These are phyloP conservation scores for Spialia ferax DNA, from an alignment of 2,888 invertebrate species.

Conservation along the genomic window DNA sequence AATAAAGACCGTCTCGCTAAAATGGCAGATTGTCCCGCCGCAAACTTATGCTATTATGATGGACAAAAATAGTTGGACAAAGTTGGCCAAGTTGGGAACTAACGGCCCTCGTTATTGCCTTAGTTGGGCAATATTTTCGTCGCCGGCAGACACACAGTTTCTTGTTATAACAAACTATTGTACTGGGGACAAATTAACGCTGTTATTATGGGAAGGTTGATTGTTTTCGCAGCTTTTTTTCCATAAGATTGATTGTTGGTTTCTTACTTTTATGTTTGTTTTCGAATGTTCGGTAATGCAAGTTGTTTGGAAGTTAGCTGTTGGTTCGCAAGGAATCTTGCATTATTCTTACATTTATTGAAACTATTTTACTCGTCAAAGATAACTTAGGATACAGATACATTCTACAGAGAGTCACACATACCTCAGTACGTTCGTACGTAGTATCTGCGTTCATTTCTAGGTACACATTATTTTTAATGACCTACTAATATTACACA, in stretches of 20 bases:
- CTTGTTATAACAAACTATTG: slow-evolving; percentile 74
- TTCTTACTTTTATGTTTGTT: slow-evolving; percentile 8
- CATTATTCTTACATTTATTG: neutral
- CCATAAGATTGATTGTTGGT: slow-evolving; percentile 1
- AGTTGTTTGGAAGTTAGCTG: neutral
- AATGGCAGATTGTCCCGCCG: slow-evolving; percentile 64
- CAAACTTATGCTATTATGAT: slow-evolving; percentile 82
- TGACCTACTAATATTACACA: too few species aligned
- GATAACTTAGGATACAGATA: too few species aligned
- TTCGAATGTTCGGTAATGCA: neutral
- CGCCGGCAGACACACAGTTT: slow-evolving; percentile 64
- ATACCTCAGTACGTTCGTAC: too few species aligned
- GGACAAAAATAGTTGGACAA: slow-evolving; percentile 79
- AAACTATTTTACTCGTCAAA: too few species aligned
- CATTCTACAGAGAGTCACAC: too few species aligned
- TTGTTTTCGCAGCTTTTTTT: slow-evolving; percentile 27
- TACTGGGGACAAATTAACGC: slow-evolving; percentile 64
- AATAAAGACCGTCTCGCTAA: slow-evolving; percentile 54
- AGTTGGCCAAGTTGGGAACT: slow-evolving; percentile 72
- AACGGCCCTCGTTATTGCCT: slow-evolving; percentile 80
- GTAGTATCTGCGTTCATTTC: too few species aligned
- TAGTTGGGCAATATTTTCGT: slow-evolving; percentile 83
- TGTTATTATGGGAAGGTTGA: slow-evolving; percentile 42
- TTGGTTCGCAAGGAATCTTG: neutral
- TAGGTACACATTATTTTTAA: too few species aligned